phyloP scores from a whole-genome alignment of 1,140 invertebrate species.

The Drosophila nikananu region DNA sequence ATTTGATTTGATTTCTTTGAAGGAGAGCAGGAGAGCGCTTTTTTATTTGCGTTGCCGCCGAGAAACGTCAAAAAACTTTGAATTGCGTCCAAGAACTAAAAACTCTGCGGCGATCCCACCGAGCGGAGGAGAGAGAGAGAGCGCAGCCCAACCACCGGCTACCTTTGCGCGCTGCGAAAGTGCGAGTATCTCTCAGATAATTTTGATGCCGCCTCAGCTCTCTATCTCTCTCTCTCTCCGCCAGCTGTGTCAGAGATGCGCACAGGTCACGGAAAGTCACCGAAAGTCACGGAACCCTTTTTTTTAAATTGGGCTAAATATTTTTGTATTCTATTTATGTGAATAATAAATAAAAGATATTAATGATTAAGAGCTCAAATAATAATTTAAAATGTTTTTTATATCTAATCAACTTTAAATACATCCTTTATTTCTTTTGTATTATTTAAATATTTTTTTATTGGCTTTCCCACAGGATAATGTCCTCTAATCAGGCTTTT shows the following conservation, averaged over 20 bases:
- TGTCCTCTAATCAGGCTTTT: not conserved
- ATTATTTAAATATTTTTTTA: not conserved
- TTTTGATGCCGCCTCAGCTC: not conserved
- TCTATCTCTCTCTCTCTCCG: constrained; percentile 7
- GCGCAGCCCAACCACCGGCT: not conserved
- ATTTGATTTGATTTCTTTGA: not conserved
- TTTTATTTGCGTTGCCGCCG: constrained; percentile 16
- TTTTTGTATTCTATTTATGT: too few species aligned
- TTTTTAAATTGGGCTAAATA: too few species aligned
- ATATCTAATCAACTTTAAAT: not conserved
- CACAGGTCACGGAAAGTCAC: not conserved
- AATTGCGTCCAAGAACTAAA: constrained; percentile 69
- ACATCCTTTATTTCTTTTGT: not conserved
- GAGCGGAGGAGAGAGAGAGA: constrained; percentile 1
- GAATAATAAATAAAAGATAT: too few species aligned
- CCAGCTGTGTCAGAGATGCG: constrained; percentile 15
- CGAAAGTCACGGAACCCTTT: too few species aligned
- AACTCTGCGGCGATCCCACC: constrained; percentile 32
- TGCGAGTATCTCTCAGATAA: constrained; percentile 27
- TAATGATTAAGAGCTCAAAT: not conserved
- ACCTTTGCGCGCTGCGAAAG: constrained; percentile 32
- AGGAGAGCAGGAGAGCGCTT: not conserved
- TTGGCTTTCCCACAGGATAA: not conserved
- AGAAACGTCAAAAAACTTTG: constrained; percentile 59
- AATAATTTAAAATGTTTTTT: not conserved